phyloP scores from a whole-genome alignment of 2,888 invertebrate genomes.

The Calliscelio sp. region DNA sequence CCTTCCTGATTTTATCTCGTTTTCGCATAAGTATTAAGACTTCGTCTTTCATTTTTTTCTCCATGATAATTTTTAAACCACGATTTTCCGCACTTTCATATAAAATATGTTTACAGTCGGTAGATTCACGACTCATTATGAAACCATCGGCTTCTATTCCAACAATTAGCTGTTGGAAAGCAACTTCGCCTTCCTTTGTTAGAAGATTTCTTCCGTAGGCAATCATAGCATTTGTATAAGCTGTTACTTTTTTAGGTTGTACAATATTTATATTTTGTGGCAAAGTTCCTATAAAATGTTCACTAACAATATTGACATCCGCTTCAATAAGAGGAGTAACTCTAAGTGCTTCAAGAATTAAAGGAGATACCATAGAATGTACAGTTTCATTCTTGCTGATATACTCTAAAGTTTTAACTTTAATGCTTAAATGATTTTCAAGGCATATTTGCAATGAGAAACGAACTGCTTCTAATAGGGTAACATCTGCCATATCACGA shows the following conservation, averaged over 20 bases:
- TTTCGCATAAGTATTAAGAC: slow-evolving; percentile 78
- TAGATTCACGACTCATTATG: slow-evolving; percentile 75
- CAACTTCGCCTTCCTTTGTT: slow-evolving; percentile 75
- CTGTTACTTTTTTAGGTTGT: slow-evolving; percentile 87
- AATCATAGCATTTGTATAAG: slow-evolving; percentile 87
- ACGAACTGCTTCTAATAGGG: slow-evolving; percentile 80
- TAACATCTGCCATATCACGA: slow-evolving; percentile 79
- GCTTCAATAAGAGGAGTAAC: slow-evolving; percentile 91
- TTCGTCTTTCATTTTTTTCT: slow-evolving; percentile 76
- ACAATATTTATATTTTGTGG: slow-evolving; percentile 87
- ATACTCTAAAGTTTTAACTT: slow-evolving; percentile 83
- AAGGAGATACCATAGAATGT: slow-evolving; percentile 86
- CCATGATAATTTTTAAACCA: slow-evolving; percentile 77
- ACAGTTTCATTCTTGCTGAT: slow-evolving; percentile 78
- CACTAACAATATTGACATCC: slow-evolving; percentile 87
- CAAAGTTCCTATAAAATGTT: slow-evolving; percentile 86
- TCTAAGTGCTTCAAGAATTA: slow-evolving; percentile 88
- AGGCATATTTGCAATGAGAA: slow-evolving; percentile 86
- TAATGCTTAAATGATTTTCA: slow-evolving; percentile 86
- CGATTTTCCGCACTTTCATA: slow-evolving; percentile 47
- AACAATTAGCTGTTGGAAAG: slow-evolving; percentile 50
- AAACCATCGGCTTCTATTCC: slow-evolving; percentile 78
- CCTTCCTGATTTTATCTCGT: slow-evolving; percentile 78
- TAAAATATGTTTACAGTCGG: neutral
- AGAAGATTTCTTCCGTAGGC: slow-evolving; percentile 87